Evolutionary conservation across 2,888 invertebrate genomes (phyloP).

Genomic region (Tenthredo scrophulariae): DNA sequence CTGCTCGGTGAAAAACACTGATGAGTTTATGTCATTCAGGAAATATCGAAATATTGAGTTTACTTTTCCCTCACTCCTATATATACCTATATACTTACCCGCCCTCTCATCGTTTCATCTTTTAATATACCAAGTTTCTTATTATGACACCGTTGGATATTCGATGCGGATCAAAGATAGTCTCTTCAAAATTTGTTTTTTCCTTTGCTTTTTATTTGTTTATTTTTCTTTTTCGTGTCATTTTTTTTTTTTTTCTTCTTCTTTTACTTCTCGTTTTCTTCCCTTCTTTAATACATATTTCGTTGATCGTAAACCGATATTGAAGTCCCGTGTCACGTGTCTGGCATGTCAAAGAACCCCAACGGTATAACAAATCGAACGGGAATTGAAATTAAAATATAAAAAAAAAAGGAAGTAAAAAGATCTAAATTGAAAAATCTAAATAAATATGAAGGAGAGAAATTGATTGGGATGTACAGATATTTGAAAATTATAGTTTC

Average conservation of each 20-base stretch:
- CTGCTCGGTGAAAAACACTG: background rate
- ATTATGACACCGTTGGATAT: slow-evolving; percentile 1
- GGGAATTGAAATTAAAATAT: background rate
- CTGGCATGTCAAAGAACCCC: slow-evolving; percentile 11
- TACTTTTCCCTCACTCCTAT: slow-evolving; percentile 64
- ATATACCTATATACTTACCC: background rate
- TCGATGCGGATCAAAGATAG: slow-evolving; percentile 21
- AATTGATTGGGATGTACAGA: background rate
- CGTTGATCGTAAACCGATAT: slow-evolving; percentile 16
- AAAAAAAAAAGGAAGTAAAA: background rate
- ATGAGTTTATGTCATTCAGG: background rate
- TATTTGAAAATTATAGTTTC: background rate
- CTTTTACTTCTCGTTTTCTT: background rate
- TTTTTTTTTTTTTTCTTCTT: background rate
- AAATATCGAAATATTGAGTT: slow-evolving; percentile 15
- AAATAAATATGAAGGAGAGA: background rate
- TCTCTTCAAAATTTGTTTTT: background rate
- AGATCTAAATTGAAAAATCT: background rate
- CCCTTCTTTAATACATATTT: background rate
- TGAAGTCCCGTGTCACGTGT: slow-evolving; percentile 7
- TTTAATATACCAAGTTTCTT: slow-evolving; percentile 14
- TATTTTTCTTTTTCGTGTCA: background rate
- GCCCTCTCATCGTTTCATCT: slow-evolving; percentile 27
- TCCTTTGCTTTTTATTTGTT: background rate
- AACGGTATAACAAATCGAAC: background rate